Conservation (phyloP, 2,797 vertebrate genomes). For the Myioborus miniatus region DNA sequence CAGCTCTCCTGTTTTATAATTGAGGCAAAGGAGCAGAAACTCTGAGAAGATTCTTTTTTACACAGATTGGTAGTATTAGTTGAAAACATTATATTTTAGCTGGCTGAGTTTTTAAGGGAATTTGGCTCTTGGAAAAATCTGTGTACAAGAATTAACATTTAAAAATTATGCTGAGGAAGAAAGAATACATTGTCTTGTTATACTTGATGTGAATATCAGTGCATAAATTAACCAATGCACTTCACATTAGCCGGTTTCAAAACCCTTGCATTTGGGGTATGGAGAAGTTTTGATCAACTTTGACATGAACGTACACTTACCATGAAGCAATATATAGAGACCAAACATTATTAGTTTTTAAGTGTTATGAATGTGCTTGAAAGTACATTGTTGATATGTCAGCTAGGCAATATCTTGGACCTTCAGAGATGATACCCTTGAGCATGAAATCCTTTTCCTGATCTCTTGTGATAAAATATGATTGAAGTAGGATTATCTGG, state of each 20-base stretch:
- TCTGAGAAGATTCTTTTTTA: background rate
- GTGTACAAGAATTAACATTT: background rate
- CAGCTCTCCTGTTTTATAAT: background rate
- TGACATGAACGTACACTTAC: background rate
- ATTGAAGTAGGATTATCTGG: background rate
- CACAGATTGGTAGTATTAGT: background rate
- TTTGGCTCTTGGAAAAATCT: background rate
- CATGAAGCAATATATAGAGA: background rate
- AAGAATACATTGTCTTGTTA: background rate
- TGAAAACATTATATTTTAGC: background rate
- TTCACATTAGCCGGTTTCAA: background rate
- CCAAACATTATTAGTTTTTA: background rate
- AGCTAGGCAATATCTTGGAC: background rate
- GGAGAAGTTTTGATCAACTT: background rate
- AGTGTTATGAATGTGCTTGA: background rate
- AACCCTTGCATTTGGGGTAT: background rate
- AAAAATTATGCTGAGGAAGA: background rate
- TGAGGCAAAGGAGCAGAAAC: background rate
- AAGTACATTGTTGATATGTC: background rate
- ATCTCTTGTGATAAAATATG: background rate
- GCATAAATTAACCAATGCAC: background rate
- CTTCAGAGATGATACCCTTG: background rate
- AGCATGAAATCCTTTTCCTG: background rate
- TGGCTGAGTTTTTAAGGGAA: background rate
- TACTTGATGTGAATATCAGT: background rate